Evolutionary conservation across 2,113 vertebrate genomes (phyloP), one percentile per base, ranked within the genome.

Genomic region (Brachyhypopomus gauderio): DNA sequence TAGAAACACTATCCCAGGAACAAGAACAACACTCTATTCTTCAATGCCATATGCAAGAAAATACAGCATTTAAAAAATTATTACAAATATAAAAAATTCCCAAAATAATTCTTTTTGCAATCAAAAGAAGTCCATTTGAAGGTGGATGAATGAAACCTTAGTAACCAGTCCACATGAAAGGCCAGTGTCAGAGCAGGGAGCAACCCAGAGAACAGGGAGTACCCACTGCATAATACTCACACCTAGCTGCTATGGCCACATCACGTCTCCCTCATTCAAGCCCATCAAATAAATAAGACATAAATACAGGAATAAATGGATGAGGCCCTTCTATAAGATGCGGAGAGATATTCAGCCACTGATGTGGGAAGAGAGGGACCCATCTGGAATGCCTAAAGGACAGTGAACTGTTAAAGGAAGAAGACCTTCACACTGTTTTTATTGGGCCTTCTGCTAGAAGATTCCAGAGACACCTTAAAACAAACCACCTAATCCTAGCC

Each of bases 151-250:
- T 5, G 23, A 11, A 30, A 55, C 60, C 8, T 79, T 25, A 56
- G 25, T 83, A 38, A 41, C 7, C 34, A 8, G 74, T 52, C 67
- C 34, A 67, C 19, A 81, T 78, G 8, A 59, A 85, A 77, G 72
- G 22, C 34, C 30, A 58, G 6, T 73, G 66, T 83, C 84, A 80
- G 76, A 81, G 38, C 66, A 86, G 74, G 85, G 77, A 75, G 63
- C 55, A 78, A 75, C 85, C 87, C 7, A 2, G 7, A 41, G 9
- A 6, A 4, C 41, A 41, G 88, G 88, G 91, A 91, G 88, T 87
- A 82, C 86, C 87, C 87, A 87, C 91, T 92, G 88, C 87, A 91
- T 91, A 91, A 91, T 92, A 91, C 88, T 91, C 41, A 91, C 90
- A 89, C 91, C 90, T 90, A 90, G 62, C 16, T 34, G 25, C 45